These are phyloP conservation scores for Oxytorus armatus DNA, from an alignment of 2,888 invertebrate genomes.

Conservation along the genomic window DNA sequence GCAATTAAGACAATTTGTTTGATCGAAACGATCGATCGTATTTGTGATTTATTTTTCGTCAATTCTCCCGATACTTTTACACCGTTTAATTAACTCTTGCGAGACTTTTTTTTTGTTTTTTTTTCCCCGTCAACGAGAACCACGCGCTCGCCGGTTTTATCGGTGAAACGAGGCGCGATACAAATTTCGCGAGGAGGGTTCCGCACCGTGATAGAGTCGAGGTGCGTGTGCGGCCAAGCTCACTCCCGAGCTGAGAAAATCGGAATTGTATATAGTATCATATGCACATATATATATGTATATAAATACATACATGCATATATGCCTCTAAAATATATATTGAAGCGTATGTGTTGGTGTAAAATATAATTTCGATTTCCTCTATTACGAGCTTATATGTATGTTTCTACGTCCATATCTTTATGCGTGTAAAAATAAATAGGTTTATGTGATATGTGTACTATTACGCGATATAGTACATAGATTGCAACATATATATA, in stretches of 20 bases:
- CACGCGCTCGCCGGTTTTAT: constrained; percentile 24
- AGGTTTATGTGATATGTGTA: background rate
- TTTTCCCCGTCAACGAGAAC: background rate
- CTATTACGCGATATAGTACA: constrained; percentile 11
- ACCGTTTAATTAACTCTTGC: background rate
- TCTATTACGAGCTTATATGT: background rate
- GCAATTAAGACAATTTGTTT: background rate
- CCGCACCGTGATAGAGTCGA: constrained; percentile 61
- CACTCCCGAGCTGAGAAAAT: constrained; percentile 42
- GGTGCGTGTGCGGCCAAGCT: constrained; percentile 56
- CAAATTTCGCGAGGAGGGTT: constrained; percentile 28
- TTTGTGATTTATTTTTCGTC: too few species aligned
- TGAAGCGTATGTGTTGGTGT: too few species aligned
- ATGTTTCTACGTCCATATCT: background rate
- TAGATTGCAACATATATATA: background rate
- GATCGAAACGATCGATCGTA: background rate
- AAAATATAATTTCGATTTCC: background rate
- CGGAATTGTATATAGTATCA: constrained; percentile 32
- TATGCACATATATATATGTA: constrained; percentile 3
- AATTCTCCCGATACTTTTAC: background rate
- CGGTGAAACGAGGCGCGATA: constrained; percentile 11
- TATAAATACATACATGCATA: too few species aligned
- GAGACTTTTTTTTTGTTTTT: too few species aligned
- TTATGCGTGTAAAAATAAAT: background rate
- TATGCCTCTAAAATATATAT: too few species aligned